Conservation (phyloP, 2,888 invertebrate genomes). For the Acrobasis consociella region DNA sequence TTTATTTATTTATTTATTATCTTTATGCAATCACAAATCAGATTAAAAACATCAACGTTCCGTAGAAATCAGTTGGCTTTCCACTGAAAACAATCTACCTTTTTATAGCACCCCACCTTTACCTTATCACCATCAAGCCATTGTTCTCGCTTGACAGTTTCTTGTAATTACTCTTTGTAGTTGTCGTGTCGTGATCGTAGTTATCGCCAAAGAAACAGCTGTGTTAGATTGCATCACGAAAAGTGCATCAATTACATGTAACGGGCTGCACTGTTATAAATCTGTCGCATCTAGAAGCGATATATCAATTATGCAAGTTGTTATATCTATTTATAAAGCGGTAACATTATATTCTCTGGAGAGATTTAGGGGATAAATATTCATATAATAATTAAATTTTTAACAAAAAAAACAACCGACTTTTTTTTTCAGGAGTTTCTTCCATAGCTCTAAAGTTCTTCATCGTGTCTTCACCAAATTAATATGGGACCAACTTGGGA, state of each 20-base stretch:
- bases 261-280: constrained; percentile 13
- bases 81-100: background rate
- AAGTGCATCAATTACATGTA: constrained; percentile 12
- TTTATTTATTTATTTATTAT: no score
- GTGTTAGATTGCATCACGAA: constrained; percentile 16
- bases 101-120: background rate
- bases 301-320: constrained; percentile 9
- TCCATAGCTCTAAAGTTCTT: no score
- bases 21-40: no score
- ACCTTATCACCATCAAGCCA: constrained; percentile 5
- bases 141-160: constrained; percentile 9
- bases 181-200: constrained; percentile 9
- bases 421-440: no score
- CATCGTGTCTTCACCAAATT: no score
- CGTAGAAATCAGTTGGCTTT: background rate
- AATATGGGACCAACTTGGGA: no score
- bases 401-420: no score
- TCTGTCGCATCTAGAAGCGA: constrained; percentile 4
- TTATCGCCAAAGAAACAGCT: constrained; percentile 10
- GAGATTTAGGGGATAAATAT: no score
- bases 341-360: no score
- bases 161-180: constrained; percentile 8
- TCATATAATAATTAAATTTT: no score
- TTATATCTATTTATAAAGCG: background rate
- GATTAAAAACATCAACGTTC: no score